Conservation (phyloP, 2,797 vertebrate genomes). For the Manis pentadactyla region DNA sequence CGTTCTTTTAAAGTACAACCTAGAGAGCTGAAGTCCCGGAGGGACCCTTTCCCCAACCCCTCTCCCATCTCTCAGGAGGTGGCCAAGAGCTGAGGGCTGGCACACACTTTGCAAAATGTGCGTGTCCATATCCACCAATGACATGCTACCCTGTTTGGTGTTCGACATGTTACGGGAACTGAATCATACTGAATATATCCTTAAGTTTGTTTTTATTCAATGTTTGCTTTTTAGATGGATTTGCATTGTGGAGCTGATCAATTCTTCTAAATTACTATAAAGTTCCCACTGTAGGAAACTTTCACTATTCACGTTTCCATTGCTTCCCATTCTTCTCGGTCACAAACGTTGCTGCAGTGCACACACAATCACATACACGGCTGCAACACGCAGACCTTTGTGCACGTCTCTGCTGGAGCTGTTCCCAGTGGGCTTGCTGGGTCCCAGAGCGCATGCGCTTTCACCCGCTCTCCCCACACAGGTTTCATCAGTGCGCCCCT, state of each 20-base stretch:
- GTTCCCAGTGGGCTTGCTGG: neutral
- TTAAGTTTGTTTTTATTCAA: neutral
- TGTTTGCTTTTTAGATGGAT: neutral
- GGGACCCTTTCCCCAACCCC: neutral
- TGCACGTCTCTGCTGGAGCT: too few relatives aligned
- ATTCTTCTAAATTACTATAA: neutral
- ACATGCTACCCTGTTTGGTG: too few relatives aligned
- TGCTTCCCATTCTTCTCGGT: neutral
- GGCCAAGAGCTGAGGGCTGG: rapidly evolving
- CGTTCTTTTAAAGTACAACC: neutral
- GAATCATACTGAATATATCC: neutral
- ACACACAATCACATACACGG: rapidly evolving
- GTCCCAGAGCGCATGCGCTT: rapidly evolving
- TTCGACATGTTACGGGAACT: neutral
- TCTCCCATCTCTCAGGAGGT: too few relatives aligned
- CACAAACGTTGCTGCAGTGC: rapidly evolving
- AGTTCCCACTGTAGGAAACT: rapidly evolving
- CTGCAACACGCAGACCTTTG: rapidly evolving
- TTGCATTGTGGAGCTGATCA: neutral
- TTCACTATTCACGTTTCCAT: too few relatives aligned
- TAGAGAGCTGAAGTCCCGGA: neutral
- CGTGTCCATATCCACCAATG: too few relatives aligned
- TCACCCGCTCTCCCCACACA: rapidly evolving
- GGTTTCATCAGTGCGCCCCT: rapidly evolving
- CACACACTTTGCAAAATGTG: neutral